Conservation (phyloP, 1,140 invertebrate species). For the Scylla paramamosain region DNA sequence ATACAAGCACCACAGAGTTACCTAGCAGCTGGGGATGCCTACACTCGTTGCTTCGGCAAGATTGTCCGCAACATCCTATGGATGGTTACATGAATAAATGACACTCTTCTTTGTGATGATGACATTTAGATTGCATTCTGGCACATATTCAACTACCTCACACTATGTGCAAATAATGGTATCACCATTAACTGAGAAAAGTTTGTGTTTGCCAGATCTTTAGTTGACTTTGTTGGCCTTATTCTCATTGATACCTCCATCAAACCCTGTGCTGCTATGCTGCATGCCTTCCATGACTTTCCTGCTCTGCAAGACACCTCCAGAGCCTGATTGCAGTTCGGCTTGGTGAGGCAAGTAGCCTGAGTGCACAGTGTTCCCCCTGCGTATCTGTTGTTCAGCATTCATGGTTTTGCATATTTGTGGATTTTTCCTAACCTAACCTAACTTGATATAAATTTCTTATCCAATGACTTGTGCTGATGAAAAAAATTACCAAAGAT, state of each 20-base stretch:
- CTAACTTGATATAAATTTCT: too few relatives aligned
- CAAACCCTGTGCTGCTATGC: neutral
- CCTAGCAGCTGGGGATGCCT: neutral
- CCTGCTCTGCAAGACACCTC: slow-evolving; percentile 23
- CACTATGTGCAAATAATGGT: neutral
- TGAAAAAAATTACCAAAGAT: too few relatives aligned
- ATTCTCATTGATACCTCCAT: neutral
- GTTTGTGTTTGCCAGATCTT: slow-evolving; percentile 22
- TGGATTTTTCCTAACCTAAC: too few relatives aligned
- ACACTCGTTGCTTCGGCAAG: slow-evolving; percentile 16
- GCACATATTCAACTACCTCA: neutral
- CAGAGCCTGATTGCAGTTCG: neutral
- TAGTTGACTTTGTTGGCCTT: neutral
- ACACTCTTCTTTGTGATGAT: neutral
- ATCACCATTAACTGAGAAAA: slow-evolving; percentile 27
- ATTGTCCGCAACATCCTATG: neutral
- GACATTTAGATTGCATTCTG: neutral
- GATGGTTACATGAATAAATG: neutral
- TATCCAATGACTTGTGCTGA: too few relatives aligned
- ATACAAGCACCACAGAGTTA: neutral
- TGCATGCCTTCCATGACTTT: neutral
- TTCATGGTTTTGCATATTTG: too few relatives aligned
- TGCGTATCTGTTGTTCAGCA: neutral
- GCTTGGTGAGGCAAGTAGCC: slow-evolving; percentile 23
- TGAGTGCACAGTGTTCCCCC: neutral